phyloP scores from a whole-genome alignment of 2,113 vertebrate species.

The Callopanchax toddi region DNA sequence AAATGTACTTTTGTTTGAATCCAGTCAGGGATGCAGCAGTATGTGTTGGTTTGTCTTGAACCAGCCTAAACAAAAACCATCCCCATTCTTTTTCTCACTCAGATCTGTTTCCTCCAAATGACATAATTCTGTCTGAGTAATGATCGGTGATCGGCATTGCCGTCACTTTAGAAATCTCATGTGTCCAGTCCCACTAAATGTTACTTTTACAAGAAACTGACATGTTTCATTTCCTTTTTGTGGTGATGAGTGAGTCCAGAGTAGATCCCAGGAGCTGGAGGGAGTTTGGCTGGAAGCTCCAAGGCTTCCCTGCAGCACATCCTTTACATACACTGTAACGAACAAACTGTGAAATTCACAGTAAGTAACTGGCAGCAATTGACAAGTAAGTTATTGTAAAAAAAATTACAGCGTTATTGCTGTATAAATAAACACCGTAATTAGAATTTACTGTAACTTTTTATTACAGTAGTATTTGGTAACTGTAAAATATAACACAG shows the following conservation, averaged over 20 bases:
- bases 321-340: background rate
- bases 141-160: conserved; percentile 9
- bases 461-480: too few species aligned
- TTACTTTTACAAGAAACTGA: conserved; percentile 52
- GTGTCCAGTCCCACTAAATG: conserved; percentile 22
- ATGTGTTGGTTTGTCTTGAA: conserved; percentile 23
- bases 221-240: conserved; percentile 62
- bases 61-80: too few species aligned
- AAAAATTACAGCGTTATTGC: too few species aligned
- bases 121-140: conserved; percentile 31
- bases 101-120: conserved; percentile 29
- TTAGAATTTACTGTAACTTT: too few species aligned
- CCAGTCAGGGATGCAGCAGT: conserved; percentile 5
- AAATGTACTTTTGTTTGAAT: conserved; percentile 9
- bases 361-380: too few species aligned
- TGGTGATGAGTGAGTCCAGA: conserved; percentile 60
- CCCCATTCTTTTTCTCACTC: too few species aligned
- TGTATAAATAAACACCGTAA: too few species aligned
- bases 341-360: too few species aligned
- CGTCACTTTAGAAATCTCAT: conserved; percentile 22
- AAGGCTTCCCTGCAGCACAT: conserved; percentile 26
- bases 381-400: too few species aligned
- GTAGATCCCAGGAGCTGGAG: conserved; percentile 33
- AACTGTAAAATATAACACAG: too few species aligned
- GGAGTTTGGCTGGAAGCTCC: conserved; percentile 27